Base-by-base conservation (phyloP, 2,888 invertebrate species). In the Drosophila falleni region DNA sequence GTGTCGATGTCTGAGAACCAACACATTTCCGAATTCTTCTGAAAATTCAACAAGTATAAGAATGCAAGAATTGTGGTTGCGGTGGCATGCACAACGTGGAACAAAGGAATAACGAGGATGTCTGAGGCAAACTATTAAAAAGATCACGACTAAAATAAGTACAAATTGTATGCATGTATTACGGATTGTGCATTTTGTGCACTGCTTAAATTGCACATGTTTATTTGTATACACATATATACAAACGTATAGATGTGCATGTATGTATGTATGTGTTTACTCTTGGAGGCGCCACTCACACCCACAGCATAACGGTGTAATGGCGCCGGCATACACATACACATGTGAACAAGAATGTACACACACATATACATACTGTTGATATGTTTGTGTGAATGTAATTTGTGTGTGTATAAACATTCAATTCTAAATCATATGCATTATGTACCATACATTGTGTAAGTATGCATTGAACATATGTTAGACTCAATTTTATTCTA, bases 1-100 rank as follows among this genome's bases (percentile, higher is more conserved):
- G 53, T 53, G 50, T 64, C 15, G 16, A 39, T 59, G 50, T 44
- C 53, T 49, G 46, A 67, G 61, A 77, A 77, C 62, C 39, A 76
- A 72, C 64, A 81, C 61, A 83, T 80, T 80, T 82, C 77, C 63
- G 70, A 76, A 80, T 76, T 80, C 77, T 76, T 76, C 56, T 62
- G 59, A 73, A 83, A 80, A 80, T 67, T 80, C 68, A 71, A 73
- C 68, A 71, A 82, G 76, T 82, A 71, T 61, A 70, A 71, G 65
- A 74, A 68, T 62, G 44, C 59, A 19, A 55, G 55, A 47, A 61
- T 46, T 69, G 53, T 55, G 61, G 41, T 41, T 58, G 51, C 51
- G 39, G 47, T 61, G 58, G 39, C 44, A 70, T 61, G 19, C 44
- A 47, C 49, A 56, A 62, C 51, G 56, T 65, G 76, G 44, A 61